phyloP scores from a whole-genome alignment of 2,797 vertebrate species.

The Acanthurus tractus region DNA sequence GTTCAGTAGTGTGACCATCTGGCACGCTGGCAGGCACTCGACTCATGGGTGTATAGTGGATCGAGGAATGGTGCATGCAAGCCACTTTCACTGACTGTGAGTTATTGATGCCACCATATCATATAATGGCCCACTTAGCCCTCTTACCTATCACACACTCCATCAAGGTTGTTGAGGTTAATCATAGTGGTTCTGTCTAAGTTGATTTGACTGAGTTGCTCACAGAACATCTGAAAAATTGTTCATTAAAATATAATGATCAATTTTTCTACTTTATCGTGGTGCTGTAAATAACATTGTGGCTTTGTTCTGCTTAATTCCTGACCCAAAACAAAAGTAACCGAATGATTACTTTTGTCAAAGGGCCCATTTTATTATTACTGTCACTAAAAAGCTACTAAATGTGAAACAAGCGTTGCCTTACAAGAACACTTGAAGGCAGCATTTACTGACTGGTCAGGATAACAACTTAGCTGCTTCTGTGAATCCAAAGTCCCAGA shows the following conservation, averaged over 20 bases:
- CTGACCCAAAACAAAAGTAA: constrained; percentile 22
- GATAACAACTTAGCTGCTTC: constrained; percentile 16
- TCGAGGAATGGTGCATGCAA: neutral
- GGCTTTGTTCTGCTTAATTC: neutral
- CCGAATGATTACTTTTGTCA: constrained; percentile 10
- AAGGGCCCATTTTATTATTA: constrained; percentile 11
- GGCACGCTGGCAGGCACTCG: constrained; percentile 24
- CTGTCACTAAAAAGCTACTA: neutral
- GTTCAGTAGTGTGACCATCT: constrained; percentile 33
- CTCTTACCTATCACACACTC: neutral
- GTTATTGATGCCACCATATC: neutral
- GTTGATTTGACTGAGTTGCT: neutral
- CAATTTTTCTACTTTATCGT: neutral
- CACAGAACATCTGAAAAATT: constrained; percentile 12
- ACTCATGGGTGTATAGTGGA: constrained; percentile 28
- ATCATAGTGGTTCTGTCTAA: constrained; percentile 10
- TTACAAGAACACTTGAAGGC: constrained; percentile 2
- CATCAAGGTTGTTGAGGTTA: constrained; percentile 1
- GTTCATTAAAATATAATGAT: constrained; percentile 11
- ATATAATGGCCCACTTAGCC: neutral
- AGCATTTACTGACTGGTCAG: constrained; percentile 4
- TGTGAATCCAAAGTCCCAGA: constrained; percentile 12
- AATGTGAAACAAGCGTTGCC: neutral
- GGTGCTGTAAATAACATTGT: neutral
- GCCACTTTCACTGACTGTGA: constrained; percentile 30